Conservation (phyloP, 2,797 vertebrate species). For the Pangasius mekongensis region DNA sequence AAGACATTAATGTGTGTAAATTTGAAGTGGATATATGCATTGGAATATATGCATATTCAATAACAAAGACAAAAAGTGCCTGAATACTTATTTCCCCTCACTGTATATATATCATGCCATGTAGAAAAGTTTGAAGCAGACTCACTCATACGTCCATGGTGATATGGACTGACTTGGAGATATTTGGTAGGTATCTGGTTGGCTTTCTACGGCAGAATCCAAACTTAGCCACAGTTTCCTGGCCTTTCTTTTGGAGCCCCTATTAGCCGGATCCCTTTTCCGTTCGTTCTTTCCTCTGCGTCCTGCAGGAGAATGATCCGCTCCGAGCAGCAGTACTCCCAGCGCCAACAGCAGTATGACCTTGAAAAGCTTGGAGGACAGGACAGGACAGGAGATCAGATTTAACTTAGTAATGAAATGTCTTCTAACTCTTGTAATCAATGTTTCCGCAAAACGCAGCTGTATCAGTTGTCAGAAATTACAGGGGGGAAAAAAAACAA, state of each 20-base stretch:
- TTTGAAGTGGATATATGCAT: not conserved
- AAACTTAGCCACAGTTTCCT: not conserved
- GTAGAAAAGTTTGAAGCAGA: not conserved
- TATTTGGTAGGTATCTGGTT: not conserved
- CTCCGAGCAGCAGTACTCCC: conserved; percentile 27
- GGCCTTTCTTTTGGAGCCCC: not conserved
- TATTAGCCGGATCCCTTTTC: conserved; percentile 44
- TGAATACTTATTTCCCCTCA: not conserved
- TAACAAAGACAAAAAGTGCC: not conserved
- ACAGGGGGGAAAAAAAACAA: not conserved
- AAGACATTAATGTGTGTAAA: not conserved
- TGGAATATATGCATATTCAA: too few relatives aligned
- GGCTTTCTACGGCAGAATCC: not conserved
- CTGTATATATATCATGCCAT: not conserved
- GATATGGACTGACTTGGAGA: conserved; percentile 68
- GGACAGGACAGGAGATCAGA: conserved; percentile 5
- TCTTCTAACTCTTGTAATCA: not conserved
- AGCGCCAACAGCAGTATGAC: conserved; percentile 60
- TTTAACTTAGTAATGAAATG: not conserved
- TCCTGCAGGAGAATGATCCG: not conserved
- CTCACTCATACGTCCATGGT: conserved; percentile 77
- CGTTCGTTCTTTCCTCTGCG: conserved; percentile 24
- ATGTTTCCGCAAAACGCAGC: not conserved
- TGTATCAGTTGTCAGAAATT: not conserved
- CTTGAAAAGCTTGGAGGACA: conserved; percentile 50